phyloP scores from a whole-genome alignment of 2,797 vertebrate genomes.

The Sphenodon punctatus region DNA sequence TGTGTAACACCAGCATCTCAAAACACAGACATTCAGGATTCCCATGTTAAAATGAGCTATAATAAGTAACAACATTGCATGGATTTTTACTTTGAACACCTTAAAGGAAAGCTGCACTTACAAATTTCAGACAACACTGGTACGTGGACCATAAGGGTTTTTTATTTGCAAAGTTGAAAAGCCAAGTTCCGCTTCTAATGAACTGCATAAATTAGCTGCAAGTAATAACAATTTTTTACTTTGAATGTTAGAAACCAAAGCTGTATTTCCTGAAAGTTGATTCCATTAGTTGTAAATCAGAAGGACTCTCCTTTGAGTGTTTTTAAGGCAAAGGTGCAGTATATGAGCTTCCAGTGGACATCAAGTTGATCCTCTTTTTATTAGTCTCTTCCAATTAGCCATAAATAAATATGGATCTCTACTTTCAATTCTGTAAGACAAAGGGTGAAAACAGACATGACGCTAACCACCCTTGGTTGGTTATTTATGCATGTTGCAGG shows the following conservation, averaged over 20 bases:
- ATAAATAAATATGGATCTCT: neutral
- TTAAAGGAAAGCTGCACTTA: neutral
- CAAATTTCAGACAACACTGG: neutral
- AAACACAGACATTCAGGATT: neutral
- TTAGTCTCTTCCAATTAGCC: neutral
- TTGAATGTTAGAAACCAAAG: neutral
- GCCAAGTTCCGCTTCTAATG: neutral
- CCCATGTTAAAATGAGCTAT: neutral
- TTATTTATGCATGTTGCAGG: too few relatives aligned
- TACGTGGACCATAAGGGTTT: neutral
- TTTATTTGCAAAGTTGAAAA: neutral
- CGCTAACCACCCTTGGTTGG: too few relatives aligned
- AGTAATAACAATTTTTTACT: neutral
- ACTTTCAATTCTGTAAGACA: neutral
- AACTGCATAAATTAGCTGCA: neutral
- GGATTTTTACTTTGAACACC: neutral
- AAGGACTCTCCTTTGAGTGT: neutral
- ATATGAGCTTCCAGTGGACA: neutral
- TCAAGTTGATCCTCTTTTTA: neutral
- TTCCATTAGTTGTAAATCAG: neutral
- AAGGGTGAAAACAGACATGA: neutral
- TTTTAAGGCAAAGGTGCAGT: neutral
- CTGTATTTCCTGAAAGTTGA: neutral
- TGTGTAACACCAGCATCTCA: neutral
- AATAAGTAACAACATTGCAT: too few relatives aligned